Conservation (phyloP, 2,113 vertebrate genomes). For the Mobula birostris region DNA sequence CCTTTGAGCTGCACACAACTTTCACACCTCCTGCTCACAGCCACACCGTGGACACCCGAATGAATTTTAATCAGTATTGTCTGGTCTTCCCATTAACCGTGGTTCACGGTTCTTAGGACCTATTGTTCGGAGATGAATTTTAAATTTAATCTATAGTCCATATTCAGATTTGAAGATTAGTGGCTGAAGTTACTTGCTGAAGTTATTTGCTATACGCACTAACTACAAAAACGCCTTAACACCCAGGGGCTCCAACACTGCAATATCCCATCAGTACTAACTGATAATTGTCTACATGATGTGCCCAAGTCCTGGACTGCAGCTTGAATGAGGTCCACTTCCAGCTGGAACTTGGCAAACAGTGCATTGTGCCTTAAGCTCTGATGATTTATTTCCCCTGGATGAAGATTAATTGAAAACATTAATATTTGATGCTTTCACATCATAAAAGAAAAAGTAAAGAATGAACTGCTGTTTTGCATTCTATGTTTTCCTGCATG, state of each 20-base stretch:
- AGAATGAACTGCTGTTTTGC: neutral
- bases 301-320: neutral
- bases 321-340: neutral
- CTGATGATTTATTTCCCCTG: neutral
- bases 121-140: too few relatives aligned
- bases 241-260: neutral
- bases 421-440: constrained; percentile 2
- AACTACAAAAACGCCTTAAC: too few relatives aligned
- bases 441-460: neutral
- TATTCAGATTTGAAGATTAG: too few relatives aligned
- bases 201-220: too few relatives aligned
- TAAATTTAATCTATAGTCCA: too few relatives aligned
- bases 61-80: too few relatives aligned
- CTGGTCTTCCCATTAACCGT: too few relatives aligned
- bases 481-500: neutral
- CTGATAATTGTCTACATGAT: neutral
- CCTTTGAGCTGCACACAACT: too few relatives aligned
- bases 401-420: neutral
- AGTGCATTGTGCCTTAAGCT: neutral
- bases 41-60: too few relatives aligned
- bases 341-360: neutral
- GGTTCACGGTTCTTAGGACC: too few relatives aligned
- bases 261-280: neutral
- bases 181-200: too few relatives aligned
- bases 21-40: too few relatives aligned